Conservation (phyloP, 2,113 vertebrate genomes). For the Picathartes gymnocephalus region DNA sequence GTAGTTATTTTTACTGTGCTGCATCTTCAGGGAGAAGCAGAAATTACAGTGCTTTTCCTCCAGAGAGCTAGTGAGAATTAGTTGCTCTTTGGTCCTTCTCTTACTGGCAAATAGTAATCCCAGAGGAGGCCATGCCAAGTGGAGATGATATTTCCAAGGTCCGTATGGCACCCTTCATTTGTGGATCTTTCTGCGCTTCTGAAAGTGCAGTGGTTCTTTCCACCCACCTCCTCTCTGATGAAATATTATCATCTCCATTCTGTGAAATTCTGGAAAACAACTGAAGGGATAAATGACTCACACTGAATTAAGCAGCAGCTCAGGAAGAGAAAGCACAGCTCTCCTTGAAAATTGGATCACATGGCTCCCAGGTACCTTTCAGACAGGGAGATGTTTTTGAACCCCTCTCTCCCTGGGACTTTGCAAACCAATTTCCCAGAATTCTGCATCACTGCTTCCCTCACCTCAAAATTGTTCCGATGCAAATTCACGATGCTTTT, state of each 20-base stretch:
- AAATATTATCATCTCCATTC: background rate
- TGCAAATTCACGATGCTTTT: background rate
- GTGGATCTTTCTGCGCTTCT: background rate
- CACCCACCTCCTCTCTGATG: background rate
- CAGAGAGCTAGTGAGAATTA: background rate
- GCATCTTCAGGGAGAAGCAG: background rate
- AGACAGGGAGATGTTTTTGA: background rate
- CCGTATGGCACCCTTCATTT: background rate
- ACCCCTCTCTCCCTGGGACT: background rate
- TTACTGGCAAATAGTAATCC: background rate
- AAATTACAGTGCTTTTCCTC: background rate
- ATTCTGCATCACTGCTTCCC: background rate
- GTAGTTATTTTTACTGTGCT: constrained; percentile 22
- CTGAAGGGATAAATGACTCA: constrained; percentile 14
- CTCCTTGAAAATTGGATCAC: background rate
- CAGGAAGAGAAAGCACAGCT: background rate
- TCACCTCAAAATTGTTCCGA: background rate
- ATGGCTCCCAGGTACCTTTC: background rate
- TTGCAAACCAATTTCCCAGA: background rate
- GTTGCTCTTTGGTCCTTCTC: background rate
- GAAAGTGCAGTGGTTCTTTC: background rate
- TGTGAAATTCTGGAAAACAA: background rate
- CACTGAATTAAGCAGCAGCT: background rate
- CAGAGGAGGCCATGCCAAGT: background rate
- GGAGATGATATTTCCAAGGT: background rate